A percentile compares a stretch with the other conserved stretches of the same genome.
These are phyloP conservation scores for Graphium colonna DNA, from an alignment of 2,888 invertebrate species.

Conservation along the genomic window DNA sequence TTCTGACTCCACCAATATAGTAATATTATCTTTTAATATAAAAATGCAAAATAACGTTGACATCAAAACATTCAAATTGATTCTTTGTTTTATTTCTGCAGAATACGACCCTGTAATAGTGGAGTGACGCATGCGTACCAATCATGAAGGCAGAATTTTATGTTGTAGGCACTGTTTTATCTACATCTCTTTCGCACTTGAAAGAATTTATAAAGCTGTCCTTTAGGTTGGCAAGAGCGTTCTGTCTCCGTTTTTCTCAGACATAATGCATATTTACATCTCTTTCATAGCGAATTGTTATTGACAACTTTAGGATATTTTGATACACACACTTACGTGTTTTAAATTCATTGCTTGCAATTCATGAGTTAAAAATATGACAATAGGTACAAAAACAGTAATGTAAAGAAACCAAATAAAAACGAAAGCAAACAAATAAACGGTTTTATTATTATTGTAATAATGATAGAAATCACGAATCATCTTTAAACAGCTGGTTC, in stretches of 20 bases:
- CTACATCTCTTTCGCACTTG: slow-evolving; percentile 45
- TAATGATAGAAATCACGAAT: slow-evolving; percentile 42
- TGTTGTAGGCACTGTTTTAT: slow-evolving; percentile 53
- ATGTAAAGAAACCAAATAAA: slow-evolving; percentile 18
- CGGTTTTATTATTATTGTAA: too few relatives aligned
- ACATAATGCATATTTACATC: slow-evolving; percentile 32
- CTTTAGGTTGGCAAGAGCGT: slow-evolving; percentile 1
- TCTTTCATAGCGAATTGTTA: slow-evolving; percentile 47
- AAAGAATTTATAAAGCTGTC: slow-evolving; percentile 3
- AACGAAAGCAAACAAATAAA: slow-evolving; percentile 17
- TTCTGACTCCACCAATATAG: too few relatives aligned
- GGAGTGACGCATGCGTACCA: slow-evolving; percentile 75
- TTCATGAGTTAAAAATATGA: not conserved
- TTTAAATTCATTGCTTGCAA: slow-evolving; percentile 38
- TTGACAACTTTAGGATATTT: slow-evolving; percentile 47
- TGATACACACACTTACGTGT: slow-evolving; percentile 29
- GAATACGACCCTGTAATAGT: slow-evolving; percentile 48
- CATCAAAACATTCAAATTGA: not conserved
- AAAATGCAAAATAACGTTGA: not conserved
- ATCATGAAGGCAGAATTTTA: slow-evolving; percentile 52
- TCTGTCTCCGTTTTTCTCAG: slow-evolving; percentile 28
- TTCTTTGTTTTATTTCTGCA: not conserved
- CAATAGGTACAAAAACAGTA: not conserved
- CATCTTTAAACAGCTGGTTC: slow-evolving; percentile 50
- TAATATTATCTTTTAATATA: too few relatives aligned